These are phyloP conservation scores for Onychorhynchus coronatus DNA, from an alignment of 2,113 vertebrate species.

Conservation along the genomic window DNA sequence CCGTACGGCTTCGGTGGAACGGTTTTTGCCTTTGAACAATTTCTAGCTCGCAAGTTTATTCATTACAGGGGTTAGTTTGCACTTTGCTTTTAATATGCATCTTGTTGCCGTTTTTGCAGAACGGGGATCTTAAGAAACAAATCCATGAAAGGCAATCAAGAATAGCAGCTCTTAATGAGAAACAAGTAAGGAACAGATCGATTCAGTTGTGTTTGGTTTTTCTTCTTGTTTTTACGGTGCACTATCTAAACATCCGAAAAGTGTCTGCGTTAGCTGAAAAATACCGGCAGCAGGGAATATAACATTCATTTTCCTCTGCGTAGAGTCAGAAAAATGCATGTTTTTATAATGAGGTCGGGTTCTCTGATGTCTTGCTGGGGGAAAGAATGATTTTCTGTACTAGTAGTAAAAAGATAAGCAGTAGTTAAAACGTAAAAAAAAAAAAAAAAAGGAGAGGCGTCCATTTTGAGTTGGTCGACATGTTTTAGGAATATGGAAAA, in stretches of 20 bases:
- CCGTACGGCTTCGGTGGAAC: constrained; percentile 38
- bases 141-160: constrained; percentile 82
- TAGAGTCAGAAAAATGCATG: constrained; percentile 59
- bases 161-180: constrained; percentile 84
- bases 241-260: constrained; percentile 72
- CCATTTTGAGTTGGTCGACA: constrained; percentile 97
- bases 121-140: constrained; percentile 86
- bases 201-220: constrained; percentile 40
- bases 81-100: constrained; percentile 61
- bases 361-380: constrained; percentile 31
- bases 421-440: constrained; percentile 55
- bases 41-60: constrained; percentile 63
- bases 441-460: constrained; percentile 76
- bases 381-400: constrained; percentile 13
- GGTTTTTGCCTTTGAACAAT: constrained; percentile 59
- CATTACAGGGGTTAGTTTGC: constrained; percentile 48
- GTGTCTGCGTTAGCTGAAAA: constrained; percentile 60
- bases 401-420: constrained; percentile 36
- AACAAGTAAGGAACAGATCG: constrained; percentile 81
- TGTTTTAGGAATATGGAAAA: constrained; percentile 85
- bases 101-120: constrained; percentile 77
- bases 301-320: constrained; percentile 54
- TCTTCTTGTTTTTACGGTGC: constrained; percentile 41
- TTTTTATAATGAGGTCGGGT: constrained; percentile 27
- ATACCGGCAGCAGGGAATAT: constrained; percentile 9